Percentiles rank a stretch among this genome's conserved stretches.
Conservation (phyloP, 1,140 invertebrate genomes). For the Drosophila lacteicornis region DNA sequence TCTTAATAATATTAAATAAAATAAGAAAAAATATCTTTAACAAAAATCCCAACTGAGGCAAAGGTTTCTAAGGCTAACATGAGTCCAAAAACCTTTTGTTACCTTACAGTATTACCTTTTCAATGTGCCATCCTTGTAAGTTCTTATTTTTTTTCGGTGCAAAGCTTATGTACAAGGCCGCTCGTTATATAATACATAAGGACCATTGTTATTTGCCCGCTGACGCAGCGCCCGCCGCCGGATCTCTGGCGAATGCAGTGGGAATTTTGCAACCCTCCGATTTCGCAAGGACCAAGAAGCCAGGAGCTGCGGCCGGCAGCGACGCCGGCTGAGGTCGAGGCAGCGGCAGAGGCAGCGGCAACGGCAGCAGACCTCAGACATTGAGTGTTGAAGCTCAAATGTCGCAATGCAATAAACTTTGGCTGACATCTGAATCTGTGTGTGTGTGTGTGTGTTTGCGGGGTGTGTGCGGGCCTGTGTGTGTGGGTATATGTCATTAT, state of each 20-base stretch:
- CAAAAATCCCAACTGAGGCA: neutral
- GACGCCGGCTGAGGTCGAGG: slow-evolving; percentile 38
- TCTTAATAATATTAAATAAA: neutral
- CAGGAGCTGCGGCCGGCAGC: slow-evolving; percentile 28
- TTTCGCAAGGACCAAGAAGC: slow-evolving; percentile 44
- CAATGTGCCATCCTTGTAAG: too few relatives aligned
- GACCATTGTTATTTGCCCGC: slow-evolving; percentile 78
- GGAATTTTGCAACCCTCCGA: slow-evolving; percentile 76
- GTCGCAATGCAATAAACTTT: slow-evolving; percentile 83
- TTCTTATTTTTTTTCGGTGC: slow-evolving; percentile 9
- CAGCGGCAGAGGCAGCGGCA: slow-evolving; percentile 23
- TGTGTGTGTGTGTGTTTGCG: neutral
- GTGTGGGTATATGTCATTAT: slow-evolving; percentile 59
- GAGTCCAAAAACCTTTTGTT: too few relatives aligned
- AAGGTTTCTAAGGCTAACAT: neutral
- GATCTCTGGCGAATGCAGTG: slow-evolving; percentile 71
- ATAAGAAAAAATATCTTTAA: neutral
- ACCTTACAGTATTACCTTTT: neutral
- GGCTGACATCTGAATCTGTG: slow-evolving; percentile 45
- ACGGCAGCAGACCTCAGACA: slow-evolving; percentile 73
- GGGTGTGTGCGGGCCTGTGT: too few relatives aligned
- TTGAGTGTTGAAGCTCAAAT: slow-evolving; percentile 82
- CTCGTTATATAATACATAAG: slow-evolving; percentile 79
- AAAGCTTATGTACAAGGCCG: slow-evolving; percentile 38
- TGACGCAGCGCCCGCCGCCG: slow-evolving; percentile 54